Evolutionary conservation across 2,888 invertebrate species (phyloP).

Genomic region (Tenthredo notha): DNA sequence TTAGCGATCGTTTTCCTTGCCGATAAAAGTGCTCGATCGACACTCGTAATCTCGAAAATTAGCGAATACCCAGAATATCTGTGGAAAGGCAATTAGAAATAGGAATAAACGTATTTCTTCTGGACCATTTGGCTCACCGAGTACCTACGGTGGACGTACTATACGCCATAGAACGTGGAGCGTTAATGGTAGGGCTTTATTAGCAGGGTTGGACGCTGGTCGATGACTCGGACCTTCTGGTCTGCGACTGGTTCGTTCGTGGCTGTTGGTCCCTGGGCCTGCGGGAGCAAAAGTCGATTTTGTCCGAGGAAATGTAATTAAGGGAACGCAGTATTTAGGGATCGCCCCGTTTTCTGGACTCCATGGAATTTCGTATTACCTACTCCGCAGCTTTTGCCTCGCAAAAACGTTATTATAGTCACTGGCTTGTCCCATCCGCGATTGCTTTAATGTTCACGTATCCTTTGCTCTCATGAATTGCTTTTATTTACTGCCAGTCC

Average conservation of each 20-base stretch:
- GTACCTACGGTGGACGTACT: conserved; percentile 7
- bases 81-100: conserved; percentile 59
- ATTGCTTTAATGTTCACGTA: conserved; percentile 23
- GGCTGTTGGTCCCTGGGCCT: background rate
- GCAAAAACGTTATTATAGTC: conserved; percentile 48
- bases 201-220: conserved; percentile 57
- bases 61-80: conserved; percentile 58
- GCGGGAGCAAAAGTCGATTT: conserved; percentile 60
- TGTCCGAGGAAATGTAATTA: conserved; percentile 65
- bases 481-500: background rate
- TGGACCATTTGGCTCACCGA: conserved; percentile 60
- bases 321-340: conserved; percentile 60
- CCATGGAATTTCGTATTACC: conserved; percentile 57
- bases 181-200: conserved; percentile 64
- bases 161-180: conserved; percentile 54
- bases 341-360: conserved; percentile 58
- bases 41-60: conserved; percentile 56
- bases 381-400: conserved; percentile 23
- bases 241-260: conserved; percentile 50
- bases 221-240: conserved; percentile 66
- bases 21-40: conserved; percentile 37
- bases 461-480: background rate
- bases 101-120: conserved; percentile 62
- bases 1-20: conserved; percentile 33
- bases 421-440: conserved; percentile 32